Conservation (phyloP, 2,888 invertebrate genomes). For the Galeruca laticollis region DNA sequence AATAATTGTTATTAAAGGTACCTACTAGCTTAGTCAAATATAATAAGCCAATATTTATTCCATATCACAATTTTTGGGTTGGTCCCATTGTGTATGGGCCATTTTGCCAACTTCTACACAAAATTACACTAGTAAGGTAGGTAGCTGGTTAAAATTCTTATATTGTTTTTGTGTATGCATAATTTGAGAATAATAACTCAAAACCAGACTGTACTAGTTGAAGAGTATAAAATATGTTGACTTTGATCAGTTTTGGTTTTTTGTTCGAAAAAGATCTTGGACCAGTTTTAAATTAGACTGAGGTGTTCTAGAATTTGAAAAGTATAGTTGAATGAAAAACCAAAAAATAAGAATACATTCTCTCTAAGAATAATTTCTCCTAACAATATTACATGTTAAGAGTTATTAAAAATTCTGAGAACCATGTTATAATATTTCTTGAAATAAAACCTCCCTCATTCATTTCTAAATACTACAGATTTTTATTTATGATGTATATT, state of each 20-base stretch:
- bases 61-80: not conserved
- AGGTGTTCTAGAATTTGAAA: constrained; percentile 12
- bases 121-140: not conserved
- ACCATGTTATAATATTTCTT: too few species aligned
- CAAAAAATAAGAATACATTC: constrained; percentile 9
- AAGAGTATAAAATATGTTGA: constrained; percentile 47
- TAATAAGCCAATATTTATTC: not conserved
- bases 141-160: not conserved
- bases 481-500: too few species aligned
- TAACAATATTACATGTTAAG: not conserved
- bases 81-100: not conserved
- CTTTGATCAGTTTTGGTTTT: constrained; percentile 50
- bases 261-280: constrained; percentile 46
- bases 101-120: not conserved
- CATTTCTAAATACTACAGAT: too few species aligned
- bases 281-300: constrained; percentile 23
- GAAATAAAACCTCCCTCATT: too few species aligned
- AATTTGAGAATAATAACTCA: constrained; percentile 19
- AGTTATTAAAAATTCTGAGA: too few species aligned
- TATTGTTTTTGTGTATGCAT: not conserved
- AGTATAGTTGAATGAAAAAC: constrained; percentile 28
- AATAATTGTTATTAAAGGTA: constrained; percentile 1
- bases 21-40: not conserved
- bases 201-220: constrained; percentile 14
- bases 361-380: not conserved